Base-by-base conservation (phyloP, 2,797 vertebrate species). In the Octomys mimax region DNA sequence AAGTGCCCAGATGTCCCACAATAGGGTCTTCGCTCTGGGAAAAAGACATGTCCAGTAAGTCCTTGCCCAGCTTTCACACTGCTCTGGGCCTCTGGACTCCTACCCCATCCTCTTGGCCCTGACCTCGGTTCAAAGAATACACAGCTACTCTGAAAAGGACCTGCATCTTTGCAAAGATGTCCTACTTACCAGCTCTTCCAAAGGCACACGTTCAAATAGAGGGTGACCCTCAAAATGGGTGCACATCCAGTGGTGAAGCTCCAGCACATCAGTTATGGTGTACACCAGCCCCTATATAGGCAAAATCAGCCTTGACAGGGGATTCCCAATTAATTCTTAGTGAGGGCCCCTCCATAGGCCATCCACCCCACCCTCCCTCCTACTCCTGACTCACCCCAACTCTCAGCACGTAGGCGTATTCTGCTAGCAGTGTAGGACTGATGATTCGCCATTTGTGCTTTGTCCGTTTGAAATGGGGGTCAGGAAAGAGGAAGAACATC, bases 401-500 rank as follows among this genome's bases (percentile, higher is more conserved):
- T 93, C 99, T 98, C 64, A 99, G 98, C 6, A 99, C 99, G 91
- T 99, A 99, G 88, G 99, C 99, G 2, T 99, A 99, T 95, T 99
- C 99, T 26, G 99, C 99, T 96, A 99, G 97, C 96, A 99, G 94
- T 0, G 99, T 99, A 39, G 99, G 97, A 96, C 99, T 99, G 96
- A 99, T 99, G 97, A 99, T 99, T 98, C 99, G 98, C 99, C 99
- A 99, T 94, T 99, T 99, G 98, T 99, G 99, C 92, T 99, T 99
- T 0, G 99, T 99, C 98, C 99, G 99, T 98, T 99, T 99, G 96
- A 99, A 99, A 98, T 99, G 99, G 87, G 99, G 99, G 98, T 99
- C 99, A 39, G 99, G 99, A 96, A 99, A 99, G 87, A 99, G 99
- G 98, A 99, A 99, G 98, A 99, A 99, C 99, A 99, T 99, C 99